A percentile compares a stretch with the other conserved stretches of the same genome.
phyloP scores from a whole-genome alignment of 2,113 vertebrate genomes.

The Bos javanicus region DNA sequence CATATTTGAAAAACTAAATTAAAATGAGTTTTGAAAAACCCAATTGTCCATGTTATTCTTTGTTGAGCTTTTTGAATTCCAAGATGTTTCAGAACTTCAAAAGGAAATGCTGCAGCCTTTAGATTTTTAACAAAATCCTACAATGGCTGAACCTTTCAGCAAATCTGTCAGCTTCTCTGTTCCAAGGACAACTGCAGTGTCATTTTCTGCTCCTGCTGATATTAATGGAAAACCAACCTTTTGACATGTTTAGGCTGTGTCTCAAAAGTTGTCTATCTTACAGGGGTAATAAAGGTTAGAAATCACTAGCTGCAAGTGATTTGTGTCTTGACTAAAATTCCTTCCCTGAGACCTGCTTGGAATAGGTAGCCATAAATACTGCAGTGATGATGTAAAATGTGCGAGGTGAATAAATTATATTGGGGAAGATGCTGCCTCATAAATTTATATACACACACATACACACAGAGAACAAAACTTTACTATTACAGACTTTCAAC shows the following conservation, averaged over 20 bases:
- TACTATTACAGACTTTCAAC: not conserved
- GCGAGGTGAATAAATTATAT: not conserved
- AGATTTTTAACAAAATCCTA: constrained; percentile 56
- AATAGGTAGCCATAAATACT: not conserved
- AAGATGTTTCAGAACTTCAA: constrained; percentile 64
- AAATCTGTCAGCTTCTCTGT: constrained; percentile 52
- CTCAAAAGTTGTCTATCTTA: constrained; percentile 2
- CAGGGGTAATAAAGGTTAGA: constrained; percentile 29
- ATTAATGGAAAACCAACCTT: constrained; percentile 62
- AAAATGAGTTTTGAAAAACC: constrained; percentile 53
- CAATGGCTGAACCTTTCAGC: constrained; percentile 48
- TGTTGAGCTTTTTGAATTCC: constrained; percentile 49
- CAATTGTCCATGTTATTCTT: constrained; percentile 44
- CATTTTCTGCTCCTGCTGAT: constrained; percentile 48
- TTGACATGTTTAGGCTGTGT: constrained; percentile 43
- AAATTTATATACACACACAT: not conserved
- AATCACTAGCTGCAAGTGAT: constrained; percentile 8
- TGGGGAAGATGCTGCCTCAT: not conserved
- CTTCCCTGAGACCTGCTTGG: not conserved
- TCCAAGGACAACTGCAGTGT: constrained; percentile 48
- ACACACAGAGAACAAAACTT: not conserved
- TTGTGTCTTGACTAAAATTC: constrained; percentile 7
- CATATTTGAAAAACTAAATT: constrained; percentile 54
- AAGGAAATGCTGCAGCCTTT: constrained; percentile 43
- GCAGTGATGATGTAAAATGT: not conserved